phyloP scores from a whole-genome alignment of 2,888 invertebrate genomes.

The Pyrgus malvae region DNA sequence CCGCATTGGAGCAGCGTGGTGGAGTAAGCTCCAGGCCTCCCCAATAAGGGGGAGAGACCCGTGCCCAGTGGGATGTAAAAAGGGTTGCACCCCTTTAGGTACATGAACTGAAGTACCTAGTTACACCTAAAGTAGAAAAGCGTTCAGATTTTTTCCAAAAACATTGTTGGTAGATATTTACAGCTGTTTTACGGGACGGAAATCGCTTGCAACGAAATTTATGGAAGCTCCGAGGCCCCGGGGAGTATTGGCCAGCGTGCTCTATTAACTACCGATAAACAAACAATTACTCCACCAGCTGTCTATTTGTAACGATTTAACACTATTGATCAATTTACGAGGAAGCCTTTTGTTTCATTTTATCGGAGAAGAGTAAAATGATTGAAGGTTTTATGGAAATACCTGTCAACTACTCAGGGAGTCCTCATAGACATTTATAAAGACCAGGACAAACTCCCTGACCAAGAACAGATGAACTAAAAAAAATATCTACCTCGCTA shows the following conservation, averaged over 20 bases:
- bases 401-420: background rate
- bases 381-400: background rate
- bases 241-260: slow-evolving; percentile 8
- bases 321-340: slow-evolving; percentile 3
- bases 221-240: slow-evolving; percentile 1
- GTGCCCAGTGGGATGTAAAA: too few relatives aligned
- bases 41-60: too few relatives aligned
- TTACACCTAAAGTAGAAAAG: too few relatives aligned
- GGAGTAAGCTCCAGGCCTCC: too few relatives aligned
- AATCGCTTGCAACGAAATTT: slow-evolving; percentile 1
- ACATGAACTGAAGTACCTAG: too few relatives aligned
- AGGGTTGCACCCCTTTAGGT: too few relatives aligned
- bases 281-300: slow-evolving; percentile 18
- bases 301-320: slow-evolving; percentile 4
- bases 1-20: too few relatives aligned
- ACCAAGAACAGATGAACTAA: too few relatives aligned
- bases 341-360: background rate
- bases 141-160: background rate
- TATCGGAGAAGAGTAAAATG: background rate
- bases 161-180: background rate
- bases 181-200: background rate
- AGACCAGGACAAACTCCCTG: too few relatives aligned
- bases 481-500: too few relatives aligned
- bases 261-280: slow-evolving; percentile 14
- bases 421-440: too few relatives aligned